A percentile compares a stretch with the other conserved stretches of the same genome.
These are phyloP conservation scores for Saturnia pavonia DNA, from an alignment of 2,888 invertebrate species.

Conservation along the genomic window DNA sequence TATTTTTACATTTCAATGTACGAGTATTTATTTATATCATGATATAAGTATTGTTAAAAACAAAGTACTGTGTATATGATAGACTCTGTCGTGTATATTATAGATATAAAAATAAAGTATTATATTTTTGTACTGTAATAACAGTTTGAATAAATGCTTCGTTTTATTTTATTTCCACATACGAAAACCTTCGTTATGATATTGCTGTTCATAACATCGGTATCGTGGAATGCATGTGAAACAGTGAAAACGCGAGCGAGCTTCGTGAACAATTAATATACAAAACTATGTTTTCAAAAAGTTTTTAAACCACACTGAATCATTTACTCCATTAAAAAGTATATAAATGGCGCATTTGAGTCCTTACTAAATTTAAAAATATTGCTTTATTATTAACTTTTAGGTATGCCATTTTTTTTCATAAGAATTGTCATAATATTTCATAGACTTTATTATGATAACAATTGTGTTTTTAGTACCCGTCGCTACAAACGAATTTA, in stretches of 20 bases:
- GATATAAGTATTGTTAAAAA: not conserved
- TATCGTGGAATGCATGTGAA: conserved; percentile 7
- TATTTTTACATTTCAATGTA: not conserved
- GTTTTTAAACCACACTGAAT: not conserved
- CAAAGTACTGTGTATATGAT: not conserved
- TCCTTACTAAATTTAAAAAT: not conserved
- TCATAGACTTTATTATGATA: not conserved
- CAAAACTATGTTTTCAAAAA: conserved; percentile 1
- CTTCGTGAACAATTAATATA: conserved; percentile 7
- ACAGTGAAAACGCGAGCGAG: conserved; percentile 5
- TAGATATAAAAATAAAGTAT: conserved; percentile 1
- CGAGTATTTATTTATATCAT: not conserved
- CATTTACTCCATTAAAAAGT: not conserved
- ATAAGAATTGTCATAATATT: not conserved
- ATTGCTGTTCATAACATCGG: conserved; percentile 1
- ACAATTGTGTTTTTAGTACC: not conserved
- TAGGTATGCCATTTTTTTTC: not conserved
- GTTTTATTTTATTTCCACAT: not conserved
- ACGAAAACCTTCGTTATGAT: conserved; percentile 10
- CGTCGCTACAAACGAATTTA: not conserved
- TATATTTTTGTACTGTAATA: not conserved
- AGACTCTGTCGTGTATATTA: not conserved
- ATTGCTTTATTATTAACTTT: not conserved
- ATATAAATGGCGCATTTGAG: not conserved
- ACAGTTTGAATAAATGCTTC: not conserved